A percentile compares a stretch with the other conserved stretches of the same genome.
phyloP scores from a whole-genome alignment of 2,113 vertebrate species.

The Miniopterus natalensis region DNA sequence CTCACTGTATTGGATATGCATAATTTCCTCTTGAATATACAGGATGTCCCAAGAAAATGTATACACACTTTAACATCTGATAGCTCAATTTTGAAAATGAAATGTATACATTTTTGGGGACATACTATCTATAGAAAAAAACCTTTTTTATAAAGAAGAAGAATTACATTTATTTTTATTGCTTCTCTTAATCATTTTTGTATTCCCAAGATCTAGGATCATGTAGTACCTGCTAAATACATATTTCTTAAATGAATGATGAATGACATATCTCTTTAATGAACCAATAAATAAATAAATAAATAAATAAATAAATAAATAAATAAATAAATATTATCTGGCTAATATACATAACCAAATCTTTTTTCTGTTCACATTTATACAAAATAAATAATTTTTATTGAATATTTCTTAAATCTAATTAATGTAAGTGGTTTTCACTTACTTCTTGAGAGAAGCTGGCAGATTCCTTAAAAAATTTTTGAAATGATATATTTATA shows the following conservation, averaged over 20 bases:
- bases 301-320: background rate
- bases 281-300: background rate
- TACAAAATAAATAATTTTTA: conserved; percentile 33
- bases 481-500: background rate
- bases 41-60: background rate
- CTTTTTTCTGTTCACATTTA: conserved; percentile 1
- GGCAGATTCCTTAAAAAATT: conserved; percentile 28
- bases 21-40: background rate
- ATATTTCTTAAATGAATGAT: background rate
- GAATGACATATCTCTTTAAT: background rate
- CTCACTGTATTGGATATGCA: background rate
- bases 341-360: background rate
- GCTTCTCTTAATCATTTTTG: background rate
- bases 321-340: conserved; percentile 28
- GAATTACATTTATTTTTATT: background rate
- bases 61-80: too few species aligned
- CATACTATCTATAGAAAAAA: background rate
- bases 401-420: background rate
- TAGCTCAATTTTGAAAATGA: too few species aligned
- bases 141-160: background rate
- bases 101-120: too few species aligned
- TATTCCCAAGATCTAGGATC: background rate
- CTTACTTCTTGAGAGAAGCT: conserved; percentile 31
- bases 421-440: background rate
- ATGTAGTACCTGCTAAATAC: background rate